phyloP scores from a whole-genome alignment of 2,113 vertebrate species.

The Platycercus adscitus region DNA sequence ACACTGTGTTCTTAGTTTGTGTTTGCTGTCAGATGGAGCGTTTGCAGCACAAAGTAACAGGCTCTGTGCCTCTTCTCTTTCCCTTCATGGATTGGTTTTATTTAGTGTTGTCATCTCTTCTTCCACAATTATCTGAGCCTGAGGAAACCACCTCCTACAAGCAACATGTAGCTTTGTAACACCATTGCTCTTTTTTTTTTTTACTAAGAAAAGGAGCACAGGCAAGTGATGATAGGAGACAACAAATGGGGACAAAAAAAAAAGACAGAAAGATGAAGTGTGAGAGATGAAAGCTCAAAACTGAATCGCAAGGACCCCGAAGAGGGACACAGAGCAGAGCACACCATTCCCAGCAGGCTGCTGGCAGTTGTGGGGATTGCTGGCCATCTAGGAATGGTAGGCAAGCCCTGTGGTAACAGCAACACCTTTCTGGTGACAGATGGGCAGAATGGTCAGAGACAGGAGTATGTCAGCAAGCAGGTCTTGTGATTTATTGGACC shows the following conservation, averaged over 20 bases:
- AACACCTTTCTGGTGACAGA: not conserved
- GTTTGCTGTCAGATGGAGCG: not conserved
- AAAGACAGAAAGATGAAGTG: not conserved
- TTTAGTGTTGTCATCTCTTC: constrained; percentile 36
- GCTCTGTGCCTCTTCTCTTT: not conserved
- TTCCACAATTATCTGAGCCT: constrained; percentile 10
- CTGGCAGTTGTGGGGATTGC: not conserved
- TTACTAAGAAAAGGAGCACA: not conserved
- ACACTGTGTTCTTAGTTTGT: not conserved
- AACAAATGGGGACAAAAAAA: not conserved
- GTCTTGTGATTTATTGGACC: not conserved
- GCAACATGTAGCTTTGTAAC: constrained; percentile 10
- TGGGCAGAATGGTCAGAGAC: not conserved
- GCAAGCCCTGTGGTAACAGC: not conserved
- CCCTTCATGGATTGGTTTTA: not conserved
- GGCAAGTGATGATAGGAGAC: not conserved
- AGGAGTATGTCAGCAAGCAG: not conserved
- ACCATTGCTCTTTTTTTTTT: constrained; percentile 22
- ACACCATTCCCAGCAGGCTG: not conserved
- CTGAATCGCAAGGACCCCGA: not conserved
- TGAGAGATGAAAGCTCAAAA: not conserved
- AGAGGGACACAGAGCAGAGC: not conserved
- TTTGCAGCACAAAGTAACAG: constrained; percentile 8
- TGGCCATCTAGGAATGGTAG: not conserved
- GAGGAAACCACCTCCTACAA: constrained; percentile 51